Base-by-base conservation (phyloP, 2,888 invertebrate genomes). In the Bedellia somnulentella region DNA sequence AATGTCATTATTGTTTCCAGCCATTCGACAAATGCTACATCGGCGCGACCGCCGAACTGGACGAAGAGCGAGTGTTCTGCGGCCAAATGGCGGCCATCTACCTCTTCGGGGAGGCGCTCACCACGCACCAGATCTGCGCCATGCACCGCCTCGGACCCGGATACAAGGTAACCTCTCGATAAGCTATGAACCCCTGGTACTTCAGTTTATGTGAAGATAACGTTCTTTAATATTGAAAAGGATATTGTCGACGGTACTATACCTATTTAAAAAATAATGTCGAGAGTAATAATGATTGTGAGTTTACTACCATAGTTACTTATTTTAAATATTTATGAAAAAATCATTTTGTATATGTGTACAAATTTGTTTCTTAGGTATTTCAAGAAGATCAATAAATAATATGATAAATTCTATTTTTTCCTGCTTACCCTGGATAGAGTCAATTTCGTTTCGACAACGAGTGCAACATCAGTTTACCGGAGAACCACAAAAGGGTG, bases 381-480 rank as follows among this genome's bases (percentile, higher is more conserved):
- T n/a, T n/a, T n/a, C n/a, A n/a, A n/a, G n/a, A n/a, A n/a, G n/a
- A n/a, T n/a, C n/a, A n/a, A n/a, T n/a, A n/a, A n/a, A n/a, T n/a
- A n/a, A n/a, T n/a, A n/a, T n/a, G n/a, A n/a, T n/a, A n/a, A 35
- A 46, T 33, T 44, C 35, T 52, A 52, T 41, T 64, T 38, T 62
- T 63, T 57, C 57, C 49, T 51, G 64, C 68, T 57, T 45, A 56
- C 63, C 51, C 47, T 62, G 63, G 59, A 67, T 63, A 98, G 95
- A 96, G 96, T 82, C 97, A 98, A 80, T 99, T 98, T 82, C 89
- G 97, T 70, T 98, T 98, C 81, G 98, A 98, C 83, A 97, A 96
- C 81, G 99, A 98, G 83, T 96, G 94, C 82, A 91, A 93, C 81
- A 84, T 93, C 78, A 93, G 90, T 80, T 85, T 97, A 61, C 93